Evolutionary conservation across 2,797 vertebrate genomes (phyloP).

Genomic region (Balearica regulorum): DNA sequence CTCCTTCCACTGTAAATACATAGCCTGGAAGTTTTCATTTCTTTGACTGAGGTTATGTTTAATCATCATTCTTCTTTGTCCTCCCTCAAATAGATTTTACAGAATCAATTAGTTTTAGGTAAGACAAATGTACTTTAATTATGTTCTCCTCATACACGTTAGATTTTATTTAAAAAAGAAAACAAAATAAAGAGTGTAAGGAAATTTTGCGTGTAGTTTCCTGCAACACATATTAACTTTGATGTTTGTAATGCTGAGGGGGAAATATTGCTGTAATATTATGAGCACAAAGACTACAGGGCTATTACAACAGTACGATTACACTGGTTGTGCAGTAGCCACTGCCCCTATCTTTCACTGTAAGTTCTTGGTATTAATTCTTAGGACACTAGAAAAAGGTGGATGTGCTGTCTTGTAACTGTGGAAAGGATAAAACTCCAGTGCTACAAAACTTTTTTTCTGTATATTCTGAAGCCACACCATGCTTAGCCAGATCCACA

Average conservation of each 20-base stretch:
- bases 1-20: not conserved
- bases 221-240: not conserved
- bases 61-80: not conserved
- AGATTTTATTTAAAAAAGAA: not conserved
- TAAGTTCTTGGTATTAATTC: not conserved
- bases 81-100: not conserved
- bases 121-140: not conserved
- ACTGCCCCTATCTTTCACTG: not conserved
- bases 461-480: not conserved
- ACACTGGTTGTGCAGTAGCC: not conserved
- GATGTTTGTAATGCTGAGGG: not conserved
- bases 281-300: not conserved
- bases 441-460: not conserved
- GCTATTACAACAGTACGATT: accelerated
- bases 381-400: not conserved
- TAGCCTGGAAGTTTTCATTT: not conserved
- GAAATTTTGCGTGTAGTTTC: not conserved
- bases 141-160: not conserved
- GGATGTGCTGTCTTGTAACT: not conserved
- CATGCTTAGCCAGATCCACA: not conserved
- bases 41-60: not conserved
- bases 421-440: not conserved
- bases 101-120: not conserved
- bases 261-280: not conserved
- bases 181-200: not conserved